phyloP scores from a whole-genome alignment of 1,140 invertebrate genomes.

The Bombus impatiens region DNA sequence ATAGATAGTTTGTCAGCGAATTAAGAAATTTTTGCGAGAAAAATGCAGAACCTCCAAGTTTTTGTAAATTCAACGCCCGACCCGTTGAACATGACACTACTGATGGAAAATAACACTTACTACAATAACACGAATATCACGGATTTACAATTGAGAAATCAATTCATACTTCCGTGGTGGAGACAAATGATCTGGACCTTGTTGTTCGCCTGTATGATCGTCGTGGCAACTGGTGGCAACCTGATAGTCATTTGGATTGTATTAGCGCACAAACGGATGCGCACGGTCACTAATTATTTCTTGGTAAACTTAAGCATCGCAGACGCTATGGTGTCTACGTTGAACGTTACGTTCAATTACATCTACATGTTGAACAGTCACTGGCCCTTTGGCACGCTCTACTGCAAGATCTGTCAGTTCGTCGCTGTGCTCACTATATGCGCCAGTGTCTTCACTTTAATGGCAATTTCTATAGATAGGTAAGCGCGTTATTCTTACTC shows the following conservation, averaged over 20 bases:
- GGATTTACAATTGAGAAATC: constrained; percentile 71
- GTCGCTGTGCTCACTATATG: constrained; percentile 95
- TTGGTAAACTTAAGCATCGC: constrained; percentile 96
- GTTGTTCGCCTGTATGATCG: constrained; percentile 93
- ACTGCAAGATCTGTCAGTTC: constrained; percentile 97
- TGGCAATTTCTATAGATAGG: constrained; percentile 98
- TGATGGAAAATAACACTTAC: constrained; percentile 66
- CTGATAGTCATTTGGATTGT: constrained; percentile 98
- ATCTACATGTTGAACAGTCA: constrained; percentile 95
- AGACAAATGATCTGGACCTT: constrained; percentile 92
- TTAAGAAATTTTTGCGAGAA: not conserved
- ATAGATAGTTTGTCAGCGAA: not conserved
- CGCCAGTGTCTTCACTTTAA: constrained; percentile 96
- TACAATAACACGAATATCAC: constrained; percentile 70
- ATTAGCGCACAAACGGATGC: constrained; percentile 93
- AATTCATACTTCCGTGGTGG: constrained; percentile 92
- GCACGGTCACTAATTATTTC: constrained; percentile 98
- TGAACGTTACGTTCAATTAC: constrained; percentile 97
- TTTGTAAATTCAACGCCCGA: constrained; percentile 57
- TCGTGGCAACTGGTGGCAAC: constrained; percentile 96
- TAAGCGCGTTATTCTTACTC: constrained; percentile 81
- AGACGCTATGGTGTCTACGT: constrained; percentile 94
- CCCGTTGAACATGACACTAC: constrained; percentile 57
- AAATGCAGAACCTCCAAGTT: constrained; percentile 67
- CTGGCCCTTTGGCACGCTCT: constrained; percentile 96